phyloP scores from a whole-genome alignment of 53 echinoderm and acorn worm genomes.

The Arbacia lixula region DNA sequence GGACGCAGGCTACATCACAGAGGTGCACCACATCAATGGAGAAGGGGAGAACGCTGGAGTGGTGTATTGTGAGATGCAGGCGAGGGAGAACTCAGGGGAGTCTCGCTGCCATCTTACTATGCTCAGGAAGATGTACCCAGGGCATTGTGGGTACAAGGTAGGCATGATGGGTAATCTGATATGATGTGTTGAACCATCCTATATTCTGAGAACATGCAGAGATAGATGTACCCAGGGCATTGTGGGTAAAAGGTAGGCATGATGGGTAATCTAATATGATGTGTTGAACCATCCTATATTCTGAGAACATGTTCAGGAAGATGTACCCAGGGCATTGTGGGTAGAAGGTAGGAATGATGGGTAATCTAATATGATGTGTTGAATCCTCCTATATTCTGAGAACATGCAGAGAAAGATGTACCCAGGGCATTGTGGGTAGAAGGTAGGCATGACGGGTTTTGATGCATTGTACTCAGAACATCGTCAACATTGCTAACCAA shows the following conservation, averaged over 20 bases:
- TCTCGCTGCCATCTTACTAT: constrained; percentile 84
- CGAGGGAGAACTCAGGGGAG: constrained; percentile 88
- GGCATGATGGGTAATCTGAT: no score
- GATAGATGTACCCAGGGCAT: not conserved
- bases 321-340: constrained; percentile 99
- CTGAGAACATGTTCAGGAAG: constrained; percentile 88
- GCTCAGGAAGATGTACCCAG: constrained; percentile 96
- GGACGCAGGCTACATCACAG: constrained; percentile 95
- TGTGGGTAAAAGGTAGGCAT: constrained; percentile 43
- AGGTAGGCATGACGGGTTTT: no score
- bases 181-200: no score
- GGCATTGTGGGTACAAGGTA: constrained; percentile 98
- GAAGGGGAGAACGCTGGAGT: constrained; percentile 98
- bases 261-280: no score
- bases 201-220: no score
- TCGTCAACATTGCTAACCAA: no score
- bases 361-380: no score
- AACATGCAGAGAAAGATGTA: no score
- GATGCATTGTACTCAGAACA: no score
- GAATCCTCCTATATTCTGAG: no score
- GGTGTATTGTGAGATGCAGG: constrained; percentile 99
- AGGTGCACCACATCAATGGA: constrained; percentile 95
- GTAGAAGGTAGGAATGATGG: constrained; percentile 94
- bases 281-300: no score
- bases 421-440: no score